Conservation (phyloP, 2,113 vertebrate genomes). For the Martes martes region DNA sequence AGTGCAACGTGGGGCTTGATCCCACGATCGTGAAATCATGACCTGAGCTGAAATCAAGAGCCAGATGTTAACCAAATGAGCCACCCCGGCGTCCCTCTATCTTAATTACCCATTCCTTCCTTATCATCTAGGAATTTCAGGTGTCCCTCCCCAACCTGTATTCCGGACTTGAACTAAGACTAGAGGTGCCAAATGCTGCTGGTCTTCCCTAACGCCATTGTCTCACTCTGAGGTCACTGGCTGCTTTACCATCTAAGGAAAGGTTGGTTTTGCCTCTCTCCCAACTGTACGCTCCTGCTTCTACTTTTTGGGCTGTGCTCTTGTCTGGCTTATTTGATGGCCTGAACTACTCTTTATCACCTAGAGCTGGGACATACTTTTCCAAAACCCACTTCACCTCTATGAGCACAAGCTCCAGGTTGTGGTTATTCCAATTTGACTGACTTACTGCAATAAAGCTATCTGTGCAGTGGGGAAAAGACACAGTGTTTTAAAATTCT, state of each 20-base stretch:
- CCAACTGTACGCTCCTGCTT: neutral
- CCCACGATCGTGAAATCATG: neutral
- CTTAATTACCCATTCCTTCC: neutral
- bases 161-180: neutral
- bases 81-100: neutral
- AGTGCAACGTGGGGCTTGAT: neutral
- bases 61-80: neutral
- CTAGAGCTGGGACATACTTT: neutral
- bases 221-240: neutral
- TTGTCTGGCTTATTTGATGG: neutral
- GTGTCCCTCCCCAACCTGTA: neutral
- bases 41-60: neutral
- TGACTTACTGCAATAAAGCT: neutral
- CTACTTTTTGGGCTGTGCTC: neutral
- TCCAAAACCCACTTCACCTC: constrained; percentile 9
- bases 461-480: neutral
- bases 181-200: neutral
- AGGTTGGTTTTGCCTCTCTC: neutral
- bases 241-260: neutral
- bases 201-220: neutral
- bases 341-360: neutral
- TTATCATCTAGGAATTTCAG: neutral
- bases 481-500: neutral
- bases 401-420: neutral
- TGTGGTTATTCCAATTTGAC: neutral